A percentile compares a stretch with the other conserved stretches of the same genome.
These are phyloP conservation scores for Mallotus villosus DNA, from an alignment of 2,797 vertebrate species.

Conservation along the genomic window DNA sequence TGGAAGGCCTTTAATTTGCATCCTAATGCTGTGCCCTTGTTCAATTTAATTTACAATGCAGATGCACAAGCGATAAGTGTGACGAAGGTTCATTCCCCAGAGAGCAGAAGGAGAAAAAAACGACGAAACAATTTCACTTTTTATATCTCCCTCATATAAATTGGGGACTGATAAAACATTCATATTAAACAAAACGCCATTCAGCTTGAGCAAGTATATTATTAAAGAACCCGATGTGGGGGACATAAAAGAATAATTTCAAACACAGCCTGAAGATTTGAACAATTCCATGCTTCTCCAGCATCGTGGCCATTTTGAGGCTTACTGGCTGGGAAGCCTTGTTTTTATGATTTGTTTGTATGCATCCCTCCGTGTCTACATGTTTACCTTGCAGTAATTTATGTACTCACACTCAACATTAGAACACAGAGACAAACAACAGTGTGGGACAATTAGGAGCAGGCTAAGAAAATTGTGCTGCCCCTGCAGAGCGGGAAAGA, in stretches of 20 bases:
- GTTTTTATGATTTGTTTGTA: conserved; percentile 57
- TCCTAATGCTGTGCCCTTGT: conserved; percentile 69
- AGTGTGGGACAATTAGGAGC: conserved; percentile 46
- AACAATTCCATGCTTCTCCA: conserved; percentile 30
- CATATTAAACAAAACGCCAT: conserved; percentile 64
- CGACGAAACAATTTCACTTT: conserved; percentile 52
- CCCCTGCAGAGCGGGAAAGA: conserved; percentile 41
- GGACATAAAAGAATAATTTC: conserved; percentile 58
- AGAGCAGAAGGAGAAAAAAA: conserved; percentile 32
- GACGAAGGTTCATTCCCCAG: conserved; percentile 59
- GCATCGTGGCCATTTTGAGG: conserved; percentile 3
- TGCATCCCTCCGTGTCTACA: conserved; percentile 51
- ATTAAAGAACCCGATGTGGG: conserved; percentile 60
- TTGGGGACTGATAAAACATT: conserved; percentile 64
- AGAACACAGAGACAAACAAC: conserved; percentile 56
- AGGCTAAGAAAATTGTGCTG: conserved; percentile 36
- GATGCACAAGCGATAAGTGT: conserved; percentile 62
- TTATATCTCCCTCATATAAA: conserved; percentile 46
- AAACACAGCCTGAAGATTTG: conserved; percentile 45
- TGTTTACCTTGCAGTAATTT: conserved; percentile 64
- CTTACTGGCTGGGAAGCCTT: conserved; percentile 32
- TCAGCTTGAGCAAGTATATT: conserved; percentile 56
- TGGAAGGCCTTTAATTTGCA: conserved; percentile 75
- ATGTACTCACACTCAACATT: conserved; percentile 59
- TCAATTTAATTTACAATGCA: conserved; percentile 73